Evolutionary conservation across 2,888 invertebrate genomes (phyloP).

Genomic region (Yponomeuta plumbellus): DNA sequence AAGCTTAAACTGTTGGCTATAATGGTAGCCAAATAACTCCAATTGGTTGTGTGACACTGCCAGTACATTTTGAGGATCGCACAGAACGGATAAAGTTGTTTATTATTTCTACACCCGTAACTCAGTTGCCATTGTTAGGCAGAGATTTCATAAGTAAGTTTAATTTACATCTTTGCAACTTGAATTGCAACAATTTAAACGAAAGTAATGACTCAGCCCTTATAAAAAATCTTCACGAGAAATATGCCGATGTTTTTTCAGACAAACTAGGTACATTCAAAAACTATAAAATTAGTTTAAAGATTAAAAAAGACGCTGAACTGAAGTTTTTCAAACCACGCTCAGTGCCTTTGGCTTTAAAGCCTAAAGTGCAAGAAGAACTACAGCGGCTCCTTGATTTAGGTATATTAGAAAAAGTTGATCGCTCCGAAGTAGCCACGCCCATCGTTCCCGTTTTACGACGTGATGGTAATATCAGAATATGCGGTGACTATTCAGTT

Average conservation of each 20-base stretch:
- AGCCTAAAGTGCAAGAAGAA: conserved; percentile 22
- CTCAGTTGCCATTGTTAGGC: conserved; percentile 9
- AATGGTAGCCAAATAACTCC: conserved; percentile 18
- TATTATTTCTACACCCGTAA: conserved; percentile 12
- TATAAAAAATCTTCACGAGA: neutral
- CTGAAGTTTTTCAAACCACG: conserved; percentile 23
- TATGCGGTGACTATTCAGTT: conserved; percentile 24
- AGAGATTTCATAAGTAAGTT: conserved; percentile 22
- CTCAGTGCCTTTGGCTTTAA: conserved; percentile 22
- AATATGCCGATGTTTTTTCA: neutral
- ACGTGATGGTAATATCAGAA: conserved; percentile 19
- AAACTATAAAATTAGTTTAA: conserved; percentile 21
- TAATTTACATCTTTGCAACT: conserved; percentile 18
- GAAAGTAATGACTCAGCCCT: neutral
- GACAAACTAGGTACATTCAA: conserved; percentile 1
- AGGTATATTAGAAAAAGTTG: conserved; percentile 22
- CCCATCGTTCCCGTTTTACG: conserved; percentile 21
- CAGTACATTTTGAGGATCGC: conserved; percentile 14
- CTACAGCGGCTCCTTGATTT: conserved; percentile 20
- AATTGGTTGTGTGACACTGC: conserved; percentile 17
- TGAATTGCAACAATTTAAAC: conserved; percentile 17
- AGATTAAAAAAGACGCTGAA: conserved; percentile 19
- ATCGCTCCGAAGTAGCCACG: conserved; percentile 14
- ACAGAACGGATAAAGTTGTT: conserved; percentile 13
- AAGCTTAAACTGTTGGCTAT: conserved; percentile 18